phyloP scores from a whole-genome alignment of 2,113 vertebrate genomes.

The Gobius niger region DNA sequence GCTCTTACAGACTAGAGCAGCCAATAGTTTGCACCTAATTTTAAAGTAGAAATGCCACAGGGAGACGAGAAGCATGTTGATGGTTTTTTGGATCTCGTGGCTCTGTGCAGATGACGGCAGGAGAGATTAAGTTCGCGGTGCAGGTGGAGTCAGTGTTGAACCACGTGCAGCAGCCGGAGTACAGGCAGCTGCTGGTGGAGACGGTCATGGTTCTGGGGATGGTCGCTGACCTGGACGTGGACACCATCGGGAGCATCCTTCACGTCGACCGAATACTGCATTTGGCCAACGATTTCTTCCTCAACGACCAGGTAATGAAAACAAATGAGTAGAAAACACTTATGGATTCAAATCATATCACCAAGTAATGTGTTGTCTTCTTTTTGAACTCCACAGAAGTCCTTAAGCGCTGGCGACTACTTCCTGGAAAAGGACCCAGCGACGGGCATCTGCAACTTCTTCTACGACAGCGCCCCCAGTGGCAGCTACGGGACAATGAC shows the following conservation, averaged over 20 bases:
- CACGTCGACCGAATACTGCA: conserved; percentile 88
- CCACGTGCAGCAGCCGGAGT: conserved; percentile 94
- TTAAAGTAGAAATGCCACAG: too few relatives aligned
- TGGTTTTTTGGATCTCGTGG: not conserved
- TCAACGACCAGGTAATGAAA: conserved; percentile 87
- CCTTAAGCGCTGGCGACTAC: conserved; percentile 81
- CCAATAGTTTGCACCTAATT: too few relatives aligned
- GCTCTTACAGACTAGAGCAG: too few relatives aligned
- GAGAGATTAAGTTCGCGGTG: conserved; percentile 97
- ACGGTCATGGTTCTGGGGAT: conserved; percentile 89
- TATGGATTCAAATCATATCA: too few relatives aligned
- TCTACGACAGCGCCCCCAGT: conserved; percentile 96
- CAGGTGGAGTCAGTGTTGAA: conserved; percentile 97
- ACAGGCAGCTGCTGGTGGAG: conserved; percentile 95
- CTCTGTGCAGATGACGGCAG: conserved; percentile 87
- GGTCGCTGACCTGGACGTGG: conserved; percentile 87
- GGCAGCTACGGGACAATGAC: conserved; percentile 97
- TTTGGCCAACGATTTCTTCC: conserved; percentile 90
- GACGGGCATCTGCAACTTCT: conserved; percentile 92
- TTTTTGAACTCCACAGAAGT: conserved; percentile 76
- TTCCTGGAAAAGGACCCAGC: conserved; percentile 88
- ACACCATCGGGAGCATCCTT: conserved; percentile 90
- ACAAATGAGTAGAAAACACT: not conserved
- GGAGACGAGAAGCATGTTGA: not conserved
- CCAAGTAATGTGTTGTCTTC: not conserved